Percentiles rank a stretch among this genome's conserved stretches.
Conservation (phyloP, 2,113 vertebrate species). For the Ondatra zibethicus region DNA sequence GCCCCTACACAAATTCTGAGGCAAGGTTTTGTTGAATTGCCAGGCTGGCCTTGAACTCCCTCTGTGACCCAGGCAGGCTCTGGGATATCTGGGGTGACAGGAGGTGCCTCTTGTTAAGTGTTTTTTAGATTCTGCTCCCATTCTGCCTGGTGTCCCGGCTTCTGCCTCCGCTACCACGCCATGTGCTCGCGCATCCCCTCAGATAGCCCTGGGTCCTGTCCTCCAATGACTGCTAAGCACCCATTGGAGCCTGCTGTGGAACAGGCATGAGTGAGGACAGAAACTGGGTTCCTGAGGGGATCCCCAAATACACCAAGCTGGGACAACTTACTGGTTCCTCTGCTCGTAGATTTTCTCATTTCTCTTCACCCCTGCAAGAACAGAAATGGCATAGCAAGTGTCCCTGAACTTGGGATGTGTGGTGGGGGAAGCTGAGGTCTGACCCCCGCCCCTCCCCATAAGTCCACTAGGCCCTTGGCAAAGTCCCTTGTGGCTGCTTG, state of each 20-base stretch:
- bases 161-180: background rate
- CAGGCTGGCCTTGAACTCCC: background rate
- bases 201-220: background rate
- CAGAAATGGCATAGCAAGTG: background rate
- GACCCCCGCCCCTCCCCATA: too few species aligned
- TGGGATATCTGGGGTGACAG: background rate
- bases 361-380: constrained; percentile 76
- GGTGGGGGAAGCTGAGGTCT: rapidly evolving
- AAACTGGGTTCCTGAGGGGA: too few species aligned
- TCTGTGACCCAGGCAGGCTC: background rate
- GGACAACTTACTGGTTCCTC: constrained; percentile 82
- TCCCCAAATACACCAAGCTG: background rate
- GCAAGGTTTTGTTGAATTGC: background rate
- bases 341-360: constrained; percentile 54
- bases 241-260: background rate
- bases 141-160: background rate
- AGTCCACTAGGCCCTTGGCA: background rate
- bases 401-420: rapidly evolving
- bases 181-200: background rate
- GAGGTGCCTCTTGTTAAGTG: too few species aligned
- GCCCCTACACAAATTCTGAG: background rate
- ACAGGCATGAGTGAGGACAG: background rate
- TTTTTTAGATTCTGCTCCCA: background rate
- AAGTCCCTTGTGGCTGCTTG: background rate
- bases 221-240: background rate